Conservation (phyloP, 2,888 invertebrate species). For the Hesperia comma region DNA sequence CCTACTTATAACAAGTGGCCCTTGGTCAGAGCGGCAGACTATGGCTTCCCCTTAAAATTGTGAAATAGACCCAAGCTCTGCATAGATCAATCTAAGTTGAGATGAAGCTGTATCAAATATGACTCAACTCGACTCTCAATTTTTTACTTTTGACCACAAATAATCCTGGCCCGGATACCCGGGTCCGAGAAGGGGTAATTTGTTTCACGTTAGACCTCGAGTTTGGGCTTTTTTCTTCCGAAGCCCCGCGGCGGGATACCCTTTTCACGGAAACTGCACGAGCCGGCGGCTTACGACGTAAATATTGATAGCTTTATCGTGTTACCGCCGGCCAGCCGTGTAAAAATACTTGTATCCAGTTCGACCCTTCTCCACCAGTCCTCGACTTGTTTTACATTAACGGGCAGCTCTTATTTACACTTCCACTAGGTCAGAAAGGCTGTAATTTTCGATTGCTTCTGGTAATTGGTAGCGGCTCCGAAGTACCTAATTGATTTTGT, state of each 20-base stretch:
- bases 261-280: constrained; percentile 47
- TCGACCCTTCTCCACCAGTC: constrained; percentile 16
- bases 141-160: neutral
- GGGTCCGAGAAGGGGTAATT: constrained; percentile 49
- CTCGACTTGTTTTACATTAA: constrained; percentile 27
- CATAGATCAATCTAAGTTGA: too few species aligned
- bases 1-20: too few species aligned
- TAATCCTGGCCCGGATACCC: constrained; percentile 49
- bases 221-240: constrained; percentile 45
- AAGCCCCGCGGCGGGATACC: constrained; percentile 48
- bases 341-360: constrained; percentile 37
- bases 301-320: constrained; percentile 49
- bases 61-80: too few species aligned
- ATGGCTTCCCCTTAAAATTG: too few species aligned
- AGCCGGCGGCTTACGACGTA: constrained; percentile 43
- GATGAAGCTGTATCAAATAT: too few species aligned
- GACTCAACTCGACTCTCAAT: neutral
- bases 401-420: constrained; percentile 1
- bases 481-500: constrained; percentile 5
- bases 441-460: neutral
- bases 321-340: constrained; percentile 38
- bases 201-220: constrained; percentile 58
- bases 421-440: neutral
- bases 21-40: too few species aligned
- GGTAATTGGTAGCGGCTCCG: neutral